Evolutionary conservation across 2,797 vertebrate species (phyloP).

Genomic region (Micropoecilia bifurca): DNA sequence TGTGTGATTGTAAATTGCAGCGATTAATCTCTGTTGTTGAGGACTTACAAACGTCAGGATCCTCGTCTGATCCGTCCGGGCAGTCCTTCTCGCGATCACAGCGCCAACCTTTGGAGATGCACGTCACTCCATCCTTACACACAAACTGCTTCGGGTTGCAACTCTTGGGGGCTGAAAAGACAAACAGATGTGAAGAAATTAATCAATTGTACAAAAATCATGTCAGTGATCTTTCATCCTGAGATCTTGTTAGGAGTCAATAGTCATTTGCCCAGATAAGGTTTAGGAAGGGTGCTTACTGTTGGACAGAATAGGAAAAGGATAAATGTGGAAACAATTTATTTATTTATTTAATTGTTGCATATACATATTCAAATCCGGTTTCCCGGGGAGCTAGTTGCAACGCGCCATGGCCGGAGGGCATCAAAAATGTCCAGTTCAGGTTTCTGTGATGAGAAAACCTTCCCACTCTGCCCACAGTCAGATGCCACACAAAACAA

Average conservation of each 20-base stretch:
- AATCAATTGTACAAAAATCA: conserved; percentile 40
- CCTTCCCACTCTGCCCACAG: conserved; percentile 34
- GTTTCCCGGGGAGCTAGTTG: conserved; percentile 56
- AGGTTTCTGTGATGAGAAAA: conserved; percentile 30
- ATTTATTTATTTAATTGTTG: conserved; percentile 19
- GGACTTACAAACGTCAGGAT: conserved; percentile 93
- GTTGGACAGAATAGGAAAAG: conserved; percentile 24
- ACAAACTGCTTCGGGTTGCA: conserved; percentile 99
- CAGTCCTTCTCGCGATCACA: conserved; percentile 98
- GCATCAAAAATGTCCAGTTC: conserved; percentile 77
- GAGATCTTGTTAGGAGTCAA: conserved; percentile 70
- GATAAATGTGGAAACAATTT: conserved; percentile 20
- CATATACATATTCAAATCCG: conserved; percentile 71
- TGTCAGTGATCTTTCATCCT: conserved; percentile 52
- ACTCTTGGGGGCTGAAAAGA: conserved; percentile 89
- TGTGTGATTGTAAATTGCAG: background rate
- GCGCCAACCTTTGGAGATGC: conserved; percentile 98
- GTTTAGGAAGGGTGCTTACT: conserved; percentile 37
- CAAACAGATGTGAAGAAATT: conserved; percentile 35
- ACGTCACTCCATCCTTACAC: conserved; percentile 95
- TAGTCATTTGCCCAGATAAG: conserved; percentile 60
- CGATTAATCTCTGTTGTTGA: background rate
- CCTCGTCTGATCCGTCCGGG: conserved; percentile 95
- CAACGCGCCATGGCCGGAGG: conserved; percentile 66
- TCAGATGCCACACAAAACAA: conserved; percentile 50